phyloP scores from a whole-genome alignment of 1,140 invertebrate genomes.

The Babylonia areolata region DNA sequence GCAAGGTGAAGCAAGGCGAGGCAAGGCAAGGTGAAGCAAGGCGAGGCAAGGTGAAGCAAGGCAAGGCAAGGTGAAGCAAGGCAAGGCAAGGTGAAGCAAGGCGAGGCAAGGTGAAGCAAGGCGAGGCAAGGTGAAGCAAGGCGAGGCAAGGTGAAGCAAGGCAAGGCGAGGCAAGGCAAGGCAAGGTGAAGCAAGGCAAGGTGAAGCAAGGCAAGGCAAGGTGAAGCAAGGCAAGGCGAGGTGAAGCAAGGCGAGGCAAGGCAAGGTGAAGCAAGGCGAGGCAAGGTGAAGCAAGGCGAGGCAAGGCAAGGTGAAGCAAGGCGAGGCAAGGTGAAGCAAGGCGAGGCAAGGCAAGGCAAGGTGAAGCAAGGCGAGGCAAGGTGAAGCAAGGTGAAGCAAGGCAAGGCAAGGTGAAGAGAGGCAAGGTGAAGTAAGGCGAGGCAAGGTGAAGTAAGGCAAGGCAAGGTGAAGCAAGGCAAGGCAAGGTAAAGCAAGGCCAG shows the following conservation, averaged over 20 bases:
- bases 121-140: not conserved
- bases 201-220: not conserved
- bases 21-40: not conserved
- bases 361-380: not conserved
- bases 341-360: conserved; percentile 37
- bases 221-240: not conserved
- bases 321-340: not conserved
- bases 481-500: no score
- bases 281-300: conserved; percentile 16
- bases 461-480: not conserved
- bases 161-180: not conserved
- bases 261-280: not conserved
- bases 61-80: not conserved
- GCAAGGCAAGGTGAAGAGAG: conserved; percentile 18
- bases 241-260: no score
- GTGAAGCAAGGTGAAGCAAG: conserved; percentile 13
- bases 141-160: not conserved
- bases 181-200: not conserved
- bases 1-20: not conserved
- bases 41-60: not conserved
- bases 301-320: conserved; percentile 2
- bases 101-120: not conserved
- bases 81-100: not conserved
- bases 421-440: conserved; percentile 32
- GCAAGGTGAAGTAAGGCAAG: conserved; percentile 19